Percentiles rank a stretch among this genome's conserved stretches.
These are phyloP conservation scores for Lordiphosa collinella DNA, from an alignment of 1,140 invertebrate genomes.

Conservation along the genomic window DNA sequence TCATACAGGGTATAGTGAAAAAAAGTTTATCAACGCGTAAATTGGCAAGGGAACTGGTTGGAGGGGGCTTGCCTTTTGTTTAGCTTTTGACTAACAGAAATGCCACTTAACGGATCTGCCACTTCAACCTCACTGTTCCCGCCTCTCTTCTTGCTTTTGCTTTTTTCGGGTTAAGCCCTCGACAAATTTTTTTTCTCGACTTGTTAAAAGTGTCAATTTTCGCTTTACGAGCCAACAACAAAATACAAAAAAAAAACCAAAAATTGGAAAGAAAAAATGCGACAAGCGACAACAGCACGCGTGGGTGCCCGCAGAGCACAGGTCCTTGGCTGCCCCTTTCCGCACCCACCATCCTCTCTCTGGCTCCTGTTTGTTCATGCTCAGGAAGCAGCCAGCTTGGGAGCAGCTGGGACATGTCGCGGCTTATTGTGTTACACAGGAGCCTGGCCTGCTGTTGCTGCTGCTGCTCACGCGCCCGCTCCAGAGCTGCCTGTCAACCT, in stretches of 20 bases:
- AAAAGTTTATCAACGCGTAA: slow-evolving; percentile 47
- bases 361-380: slow-evolving; percentile 53
- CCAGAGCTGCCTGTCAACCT: slow-evolving; percentile 3
- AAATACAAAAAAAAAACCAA: neutral
- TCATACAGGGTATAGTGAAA: slow-evolving; percentile 14
- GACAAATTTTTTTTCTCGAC: slow-evolving; percentile 53
- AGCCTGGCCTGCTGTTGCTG: slow-evolving; percentile 26
- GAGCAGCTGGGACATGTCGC: slow-evolving; percentile 28
- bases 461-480: neutral
- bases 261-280: neutral
- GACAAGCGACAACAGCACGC: slow-evolving; percentile 16
- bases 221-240: slow-evolving; percentile 43
- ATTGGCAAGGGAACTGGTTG: slow-evolving; percentile 32
- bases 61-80: slow-evolving; percentile 29
- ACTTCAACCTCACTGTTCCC: slow-evolving; percentile 9
- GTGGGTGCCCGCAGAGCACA: slow-evolving; percentile 21
- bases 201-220: slow-evolving; percentile 76
- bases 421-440: slow-evolving; percentile 54
- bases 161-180: slow-evolving; percentile 63
- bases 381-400: slow-evolving; percentile 21
- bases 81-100: slow-evolving; percentile 61
- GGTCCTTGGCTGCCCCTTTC: neutral
- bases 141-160: slow-evolving; percentile 18
- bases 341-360: neutral
- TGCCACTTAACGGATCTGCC: slow-evolving; percentile 53